These are phyloP conservation scores for Athene noctua DNA, from an alignment of 2,113 vertebrate species.

Conservation along the genomic window DNA sequence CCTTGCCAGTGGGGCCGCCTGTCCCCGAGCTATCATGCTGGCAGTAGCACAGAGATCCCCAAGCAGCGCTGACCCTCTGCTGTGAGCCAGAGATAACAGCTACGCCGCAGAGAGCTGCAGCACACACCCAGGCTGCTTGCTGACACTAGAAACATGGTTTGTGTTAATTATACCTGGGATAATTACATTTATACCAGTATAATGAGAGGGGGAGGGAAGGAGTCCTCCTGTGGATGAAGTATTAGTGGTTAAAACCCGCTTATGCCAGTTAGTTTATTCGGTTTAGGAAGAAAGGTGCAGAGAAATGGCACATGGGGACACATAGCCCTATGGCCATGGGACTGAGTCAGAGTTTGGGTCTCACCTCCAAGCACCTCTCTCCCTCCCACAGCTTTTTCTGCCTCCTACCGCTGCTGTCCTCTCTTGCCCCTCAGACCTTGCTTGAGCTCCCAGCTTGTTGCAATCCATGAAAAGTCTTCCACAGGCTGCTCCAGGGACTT, in stretches of 20 bases:
- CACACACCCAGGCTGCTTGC: background rate
- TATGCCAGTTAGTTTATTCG: background rate
- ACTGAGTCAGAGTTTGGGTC: background rate
- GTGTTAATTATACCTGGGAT: conserved; percentile 45
- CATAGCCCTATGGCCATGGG: background rate
- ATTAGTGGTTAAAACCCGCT: background rate
- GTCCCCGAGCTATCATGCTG: background rate
- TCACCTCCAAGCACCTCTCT: background rate
- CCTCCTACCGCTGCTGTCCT: background rate
- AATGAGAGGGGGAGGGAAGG: conserved; percentile 5
- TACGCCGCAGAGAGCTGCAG: background rate
- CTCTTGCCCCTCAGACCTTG: background rate
- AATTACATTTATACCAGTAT: background rate
- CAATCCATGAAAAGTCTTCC: background rate
- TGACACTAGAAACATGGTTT: background rate
- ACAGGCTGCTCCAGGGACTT: background rate
- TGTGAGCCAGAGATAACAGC: background rate
- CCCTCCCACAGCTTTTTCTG: background rate
- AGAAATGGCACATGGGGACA: background rate
- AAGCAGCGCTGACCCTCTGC: background rate
- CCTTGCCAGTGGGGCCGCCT: background rate
- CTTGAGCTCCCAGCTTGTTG: background rate
- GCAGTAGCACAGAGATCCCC: background rate
- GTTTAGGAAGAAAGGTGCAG: background rate
- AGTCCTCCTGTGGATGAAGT: background rate